These are phyloP conservation scores for Ennomos erosarius DNA, from an alignment of 2,888 invertebrate species.

Conservation along the genomic window DNA sequence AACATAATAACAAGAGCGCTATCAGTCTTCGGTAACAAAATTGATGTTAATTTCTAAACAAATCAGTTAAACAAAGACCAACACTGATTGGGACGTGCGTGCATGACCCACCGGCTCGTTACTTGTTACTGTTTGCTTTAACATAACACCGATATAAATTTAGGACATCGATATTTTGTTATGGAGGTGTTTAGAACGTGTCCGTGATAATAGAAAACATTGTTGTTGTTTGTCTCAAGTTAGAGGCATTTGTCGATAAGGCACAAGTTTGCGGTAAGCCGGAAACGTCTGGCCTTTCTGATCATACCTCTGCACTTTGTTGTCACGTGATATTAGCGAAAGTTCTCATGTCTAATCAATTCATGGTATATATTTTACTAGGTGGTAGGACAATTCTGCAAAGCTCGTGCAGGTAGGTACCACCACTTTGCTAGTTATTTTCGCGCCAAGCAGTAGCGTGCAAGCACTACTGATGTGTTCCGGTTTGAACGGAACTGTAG, in stretches of 20 bases:
- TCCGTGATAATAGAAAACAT: conserved; percentile 20
- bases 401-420: too few relatives aligned
- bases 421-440: too few relatives aligned
- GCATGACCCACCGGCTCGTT: conserved; percentile 49
- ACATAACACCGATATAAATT: conserved; percentile 53
- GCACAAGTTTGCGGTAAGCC: conserved; percentile 17
- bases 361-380: too few relatives aligned
- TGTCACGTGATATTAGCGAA: too few relatives aligned
- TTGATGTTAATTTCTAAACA: conserved; percentile 56
- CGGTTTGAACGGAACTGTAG: too few relatives aligned
- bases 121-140: conserved; percentile 57
- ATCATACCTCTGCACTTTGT: not conserved
- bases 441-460: too few relatives aligned
- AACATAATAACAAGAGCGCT: conserved; percentile 18
- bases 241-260: conserved; percentile 13
- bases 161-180: conserved; percentile 46
- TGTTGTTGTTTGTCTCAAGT: conserved; percentile 13
- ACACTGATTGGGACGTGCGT: conserved; percentile 42
- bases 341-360: too few relatives aligned
- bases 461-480: too few relatives aligned
- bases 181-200: conserved; percentile 30
- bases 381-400: too few relatives aligned
- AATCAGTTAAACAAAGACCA: conserved; percentile 56
- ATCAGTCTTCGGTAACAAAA: conserved; percentile 40
- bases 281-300: not conserved